Conservation (phyloP, 2,888 invertebrate genomes). For the Ellobium chinense region DNA sequence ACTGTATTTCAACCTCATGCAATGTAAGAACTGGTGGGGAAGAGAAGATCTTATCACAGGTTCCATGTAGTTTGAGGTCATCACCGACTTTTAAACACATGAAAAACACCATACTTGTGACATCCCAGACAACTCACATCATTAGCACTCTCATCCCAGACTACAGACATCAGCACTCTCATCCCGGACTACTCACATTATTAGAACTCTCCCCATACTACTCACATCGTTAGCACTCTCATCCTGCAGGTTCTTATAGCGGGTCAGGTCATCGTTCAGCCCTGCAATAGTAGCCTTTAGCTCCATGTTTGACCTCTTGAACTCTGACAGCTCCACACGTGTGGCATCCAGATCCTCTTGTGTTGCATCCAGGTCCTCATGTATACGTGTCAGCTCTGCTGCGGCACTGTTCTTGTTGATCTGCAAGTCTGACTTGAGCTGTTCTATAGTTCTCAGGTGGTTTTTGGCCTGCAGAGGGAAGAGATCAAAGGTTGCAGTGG, state of each 20-base stretch:
- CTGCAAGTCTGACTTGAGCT: conserved; percentile 73
- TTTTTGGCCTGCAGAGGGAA: conserved; percentile 66
- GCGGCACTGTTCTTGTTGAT: conserved; percentile 63
- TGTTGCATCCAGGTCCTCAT: conserved; percentile 67
- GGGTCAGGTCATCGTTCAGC: conserved; percentile 68
- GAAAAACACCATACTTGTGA: background rate
- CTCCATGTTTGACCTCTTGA: conserved; percentile 61
- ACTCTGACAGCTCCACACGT: conserved; percentile 64
- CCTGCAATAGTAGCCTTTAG: conserved; percentile 61
- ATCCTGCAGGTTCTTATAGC: conserved; percentile 64
- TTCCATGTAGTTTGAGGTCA: background rate
- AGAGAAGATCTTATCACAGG: background rate
- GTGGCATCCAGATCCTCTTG: conserved; percentile 64
- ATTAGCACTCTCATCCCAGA: background rate
- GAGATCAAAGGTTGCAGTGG: conserved; percentile 12
- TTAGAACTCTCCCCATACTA: no score
- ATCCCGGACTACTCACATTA: no score
- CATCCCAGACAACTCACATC: background rate
- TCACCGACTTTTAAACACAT: background rate
- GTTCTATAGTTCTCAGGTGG: conserved; percentile 71
- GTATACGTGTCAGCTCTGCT: conserved; percentile 70
- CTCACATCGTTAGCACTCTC: conserved; percentile 66
- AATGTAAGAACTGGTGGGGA: background rate
- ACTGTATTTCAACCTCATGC: background rate
- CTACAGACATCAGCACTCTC: no score